phyloP scores from a whole-genome alignment of 2,888 invertebrate genomes.

The Acanthosoma haemorrhoidale region DNA sequence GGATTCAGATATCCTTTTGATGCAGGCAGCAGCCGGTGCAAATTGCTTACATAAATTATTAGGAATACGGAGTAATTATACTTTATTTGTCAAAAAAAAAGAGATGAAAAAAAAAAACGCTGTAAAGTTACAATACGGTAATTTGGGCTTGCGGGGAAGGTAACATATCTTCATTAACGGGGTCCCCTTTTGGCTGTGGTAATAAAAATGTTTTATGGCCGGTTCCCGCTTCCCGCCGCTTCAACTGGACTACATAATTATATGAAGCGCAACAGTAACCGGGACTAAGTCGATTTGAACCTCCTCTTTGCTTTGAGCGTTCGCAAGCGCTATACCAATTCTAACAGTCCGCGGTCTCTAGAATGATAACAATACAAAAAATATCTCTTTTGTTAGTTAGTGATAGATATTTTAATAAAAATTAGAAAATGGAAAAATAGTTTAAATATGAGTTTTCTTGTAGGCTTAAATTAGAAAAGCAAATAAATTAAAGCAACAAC shows the following conservation, averaged over 20 bases:
- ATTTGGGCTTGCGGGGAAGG: conserved; percentile 5
- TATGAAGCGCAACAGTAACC: background rate
- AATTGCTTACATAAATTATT: conserved; percentile 25
- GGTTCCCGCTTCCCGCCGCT: background rate
- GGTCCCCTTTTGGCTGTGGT: conserved; percentile 8
- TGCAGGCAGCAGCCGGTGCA: conserved; percentile 18
- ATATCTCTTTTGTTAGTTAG: too few species aligned
- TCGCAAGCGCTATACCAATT: too few species aligned
- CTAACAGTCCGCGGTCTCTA: too few species aligned
- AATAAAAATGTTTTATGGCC: conserved; percentile 22
- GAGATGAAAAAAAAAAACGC: background rate
- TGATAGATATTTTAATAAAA: too few species aligned
- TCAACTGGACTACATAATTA: conserved; percentile 11
- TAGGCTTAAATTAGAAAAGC: too few species aligned
- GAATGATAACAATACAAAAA: too few species aligned
- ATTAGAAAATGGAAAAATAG: too few species aligned
- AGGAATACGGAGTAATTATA: conserved; percentile 22
- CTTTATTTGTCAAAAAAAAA: background rate
- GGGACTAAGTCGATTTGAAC: too few species aligned
- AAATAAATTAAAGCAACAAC: too few species aligned
- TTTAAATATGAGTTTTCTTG: too few species aligned
- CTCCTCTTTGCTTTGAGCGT: too few species aligned
- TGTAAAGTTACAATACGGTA: conserved; percentile 15
- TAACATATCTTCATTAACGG: conserved; percentile 22
- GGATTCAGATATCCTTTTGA: conserved; percentile 9